A percentile compares a stretch with the other conserved stretches of the same genome.
These are phyloP conservation scores for Dione vanillae DNA, from an alignment of 2,888 invertebrate genomes.

Conservation along the genomic window DNA sequence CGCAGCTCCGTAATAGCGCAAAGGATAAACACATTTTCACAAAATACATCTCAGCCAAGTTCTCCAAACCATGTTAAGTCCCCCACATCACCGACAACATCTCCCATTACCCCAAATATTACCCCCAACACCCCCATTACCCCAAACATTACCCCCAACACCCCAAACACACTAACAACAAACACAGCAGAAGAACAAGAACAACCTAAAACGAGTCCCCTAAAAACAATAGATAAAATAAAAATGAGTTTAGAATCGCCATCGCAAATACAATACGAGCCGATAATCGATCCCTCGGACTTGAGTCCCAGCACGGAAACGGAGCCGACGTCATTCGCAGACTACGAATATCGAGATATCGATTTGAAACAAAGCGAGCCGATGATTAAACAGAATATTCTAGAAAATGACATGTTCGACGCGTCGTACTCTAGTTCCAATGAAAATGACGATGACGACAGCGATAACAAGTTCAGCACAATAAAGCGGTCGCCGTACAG, in stretches of 20 bases:
- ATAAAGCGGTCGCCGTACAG: slow-evolving; percentile 88
- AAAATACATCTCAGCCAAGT: slow-evolving; percentile 55
- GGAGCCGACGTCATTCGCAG: slow-evolving; percentile 69
- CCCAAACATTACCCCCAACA: slow-evolving; percentile 54
- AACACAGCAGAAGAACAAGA: slow-evolving; percentile 49
- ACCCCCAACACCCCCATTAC: slow-evolving; percentile 48
- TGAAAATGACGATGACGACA: slow-evolving; percentile 86
- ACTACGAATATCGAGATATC: slow-evolving; percentile 66
- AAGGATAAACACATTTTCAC: slow-evolving; percentile 84
- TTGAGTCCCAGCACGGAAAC: slow-evolving; percentile 75
- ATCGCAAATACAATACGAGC: slow-evolving; percentile 80
- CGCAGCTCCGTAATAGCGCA: slow-evolving; percentile 87
- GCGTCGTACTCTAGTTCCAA: slow-evolving; percentile 79
- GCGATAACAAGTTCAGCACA: slow-evolving; percentile 88
- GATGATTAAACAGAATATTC: slow-evolving; percentile 81
- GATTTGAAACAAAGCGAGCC: slow-evolving; percentile 72
- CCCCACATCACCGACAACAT: slow-evolving; percentile 47
- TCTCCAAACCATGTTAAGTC: slow-evolving; percentile 58
- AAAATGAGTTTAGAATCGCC: slow-evolving; percentile 78
- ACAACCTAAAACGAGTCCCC: slow-evolving; percentile 68
- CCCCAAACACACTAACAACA: neutral
- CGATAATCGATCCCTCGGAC: slow-evolving; percentile 75
- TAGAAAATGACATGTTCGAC: slow-evolving; percentile 81
- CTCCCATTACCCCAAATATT: slow-evolving; percentile 45
- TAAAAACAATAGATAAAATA: slow-evolving; percentile 81